A percentile compares a stretch with the other conserved stretches of the same genome.
Evolutionary conservation across 2,888 invertebrate genomes (phyloP).

Genomic region (Parnassius glacialis): DNA sequence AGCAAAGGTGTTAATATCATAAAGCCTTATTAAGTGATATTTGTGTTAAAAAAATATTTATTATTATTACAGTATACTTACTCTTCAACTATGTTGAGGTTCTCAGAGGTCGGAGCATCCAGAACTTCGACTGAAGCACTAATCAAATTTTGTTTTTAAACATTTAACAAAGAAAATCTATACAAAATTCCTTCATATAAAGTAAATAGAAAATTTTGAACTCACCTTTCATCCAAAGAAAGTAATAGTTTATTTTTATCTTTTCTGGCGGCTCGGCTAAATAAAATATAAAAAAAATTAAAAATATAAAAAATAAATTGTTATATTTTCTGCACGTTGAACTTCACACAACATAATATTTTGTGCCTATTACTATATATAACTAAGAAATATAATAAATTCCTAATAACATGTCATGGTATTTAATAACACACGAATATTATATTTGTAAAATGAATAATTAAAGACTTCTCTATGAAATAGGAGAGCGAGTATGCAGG

Average conservation of each 20-base stretch:
- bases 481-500: no score
- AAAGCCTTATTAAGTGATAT: no score
- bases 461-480: no score
- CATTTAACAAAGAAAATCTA: background rate
- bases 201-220: background rate
- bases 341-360: no score
- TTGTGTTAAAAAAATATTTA: no score
- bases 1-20: no score
- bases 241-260: conserved; percentile 34
- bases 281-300: conserved; percentile 25
- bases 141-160: conserved; percentile 21
- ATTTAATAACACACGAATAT: no score
- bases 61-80: conserved; percentile 37
- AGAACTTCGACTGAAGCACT: conserved; percentile 40
- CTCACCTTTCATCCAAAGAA: conserved; percentile 37
- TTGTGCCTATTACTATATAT: no score
- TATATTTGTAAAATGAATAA: no score
- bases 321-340: background rate
- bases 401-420: no score
- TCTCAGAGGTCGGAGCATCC: conserved; percentile 34
- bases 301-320: conserved; percentile 15
- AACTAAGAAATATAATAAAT: no score
- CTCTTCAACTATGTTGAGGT: conserved; percentile 41
- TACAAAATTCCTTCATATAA: conserved; percentile 1
- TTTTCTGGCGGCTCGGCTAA: conserved; percentile 33